Evolutionary conservation across 2,888 invertebrate species (phyloP).

Genomic region (Perithous albicinctus): DNA sequence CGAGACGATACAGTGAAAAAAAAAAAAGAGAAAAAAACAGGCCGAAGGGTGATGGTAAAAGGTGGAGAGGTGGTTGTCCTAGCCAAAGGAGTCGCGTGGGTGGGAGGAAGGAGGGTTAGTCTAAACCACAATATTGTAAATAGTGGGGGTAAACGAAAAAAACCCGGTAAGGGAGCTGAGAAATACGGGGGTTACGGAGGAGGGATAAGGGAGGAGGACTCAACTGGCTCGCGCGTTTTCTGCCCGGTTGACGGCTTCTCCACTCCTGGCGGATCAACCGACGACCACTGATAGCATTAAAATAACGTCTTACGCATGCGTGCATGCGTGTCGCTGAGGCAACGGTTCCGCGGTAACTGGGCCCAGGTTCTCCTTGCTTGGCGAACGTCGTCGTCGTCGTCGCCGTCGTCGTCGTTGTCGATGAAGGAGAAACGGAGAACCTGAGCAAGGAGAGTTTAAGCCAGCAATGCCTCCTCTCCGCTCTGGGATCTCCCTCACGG

Average conservation of each 20-base stretch:
- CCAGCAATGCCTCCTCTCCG: too few species aligned
- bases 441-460: slow-evolving; percentile 38
- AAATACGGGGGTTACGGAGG: not conserved
- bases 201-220: slow-evolving; percentile 52
- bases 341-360: slow-evolving; percentile 85
- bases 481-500: slow-evolving; percentile 72
- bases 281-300: slow-evolving; percentile 29
- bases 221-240: slow-evolving; percentile 73
- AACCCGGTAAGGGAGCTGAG: not conserved
- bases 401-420: not conserved
- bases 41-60: slow-evolving; percentile 1
- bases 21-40: slow-evolving; percentile 9
- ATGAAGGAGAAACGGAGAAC: slow-evolving; percentile 19
- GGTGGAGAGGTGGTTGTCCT: slow-evolving; percentile 25
- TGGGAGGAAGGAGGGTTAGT: slow-evolving; percentile 27
- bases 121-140: not conserved
- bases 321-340: slow-evolving; percentile 83
- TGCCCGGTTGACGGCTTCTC: slow-evolving; percentile 62
- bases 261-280: slow-evolving; percentile 28
- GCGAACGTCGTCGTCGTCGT: slow-evolving; percentile 5
- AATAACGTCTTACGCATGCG: slow-evolving; percentile 75
- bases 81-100: slow-evolving; percentile 3
- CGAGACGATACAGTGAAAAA: slow-evolving; percentile 55
- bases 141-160: slow-evolving; percentile 23
- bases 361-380: slow-evolving; percentile 61